Evolutionary conservation across 2,797 vertebrate species (phyloP).

Genomic region (Triplophysa yarkandensis): DNA sequence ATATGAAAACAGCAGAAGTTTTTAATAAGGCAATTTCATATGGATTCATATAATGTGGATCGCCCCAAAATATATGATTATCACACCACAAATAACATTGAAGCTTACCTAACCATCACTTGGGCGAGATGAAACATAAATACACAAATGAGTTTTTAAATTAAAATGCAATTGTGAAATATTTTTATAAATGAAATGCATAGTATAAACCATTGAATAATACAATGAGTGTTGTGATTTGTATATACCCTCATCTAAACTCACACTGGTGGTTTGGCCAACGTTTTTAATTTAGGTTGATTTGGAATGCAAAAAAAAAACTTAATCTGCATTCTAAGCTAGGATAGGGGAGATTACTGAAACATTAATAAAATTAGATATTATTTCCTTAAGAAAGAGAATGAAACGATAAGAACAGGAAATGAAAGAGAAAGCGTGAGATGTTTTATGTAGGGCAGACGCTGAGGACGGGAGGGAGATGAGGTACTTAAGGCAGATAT

Average conservation of each 20-base stretch:
- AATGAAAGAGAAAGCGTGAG: not conserved
- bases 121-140: too few relatives aligned
- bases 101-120: too few relatives aligned
- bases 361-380: not conserved
- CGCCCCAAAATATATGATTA: too few relatives aligned
- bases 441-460: constrained; percentile 58
- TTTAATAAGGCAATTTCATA: too few relatives aligned
- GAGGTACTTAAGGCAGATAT: constrained; percentile 70
- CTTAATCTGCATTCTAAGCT: not conserved
- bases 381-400: not conserved
- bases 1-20: too few relatives aligned
- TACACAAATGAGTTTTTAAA: too few relatives aligned
- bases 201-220: too few relatives aligned
- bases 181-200: too few relatives aligned
- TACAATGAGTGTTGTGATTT: too few relatives aligned
- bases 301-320: not conserved
- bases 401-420: not conserved
- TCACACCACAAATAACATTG: too few relatives aligned
- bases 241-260: not conserved
- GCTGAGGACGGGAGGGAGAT: constrained; percentile 73
- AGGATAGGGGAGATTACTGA: not conserved
- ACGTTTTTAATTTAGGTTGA: not conserved
- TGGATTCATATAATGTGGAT: too few relatives aligned
- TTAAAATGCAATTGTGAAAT: too few relatives aligned
- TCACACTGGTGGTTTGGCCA: not conserved